Evolutionary conservation across 2,888 invertebrate species (phyloP).

Genomic region (Deilephila porcellus): DNA sequence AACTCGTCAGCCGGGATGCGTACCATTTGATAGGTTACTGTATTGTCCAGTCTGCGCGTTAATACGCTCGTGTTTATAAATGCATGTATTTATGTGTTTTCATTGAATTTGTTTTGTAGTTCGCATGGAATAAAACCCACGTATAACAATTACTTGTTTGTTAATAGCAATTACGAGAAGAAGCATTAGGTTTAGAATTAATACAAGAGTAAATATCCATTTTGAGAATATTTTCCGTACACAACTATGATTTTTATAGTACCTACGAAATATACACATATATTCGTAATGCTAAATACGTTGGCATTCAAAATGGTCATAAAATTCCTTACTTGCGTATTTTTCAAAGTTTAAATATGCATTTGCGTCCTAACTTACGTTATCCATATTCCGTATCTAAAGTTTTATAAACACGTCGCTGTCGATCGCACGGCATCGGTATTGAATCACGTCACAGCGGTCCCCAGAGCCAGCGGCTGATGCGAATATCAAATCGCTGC

Average conservation of each 20-base stretch:
- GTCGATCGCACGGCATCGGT: constrained; percentile 64
- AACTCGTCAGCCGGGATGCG: constrained; percentile 65
- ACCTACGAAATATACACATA: too few species aligned
- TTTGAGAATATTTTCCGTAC: too few species aligned
- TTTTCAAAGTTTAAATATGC: background rate
- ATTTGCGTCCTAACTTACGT: background rate
- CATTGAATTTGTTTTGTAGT: background rate
- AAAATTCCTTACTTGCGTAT: background rate
- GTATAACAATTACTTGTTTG: background rate
- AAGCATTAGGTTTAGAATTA: too few species aligned
- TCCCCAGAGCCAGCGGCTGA: constrained; percentile 73
- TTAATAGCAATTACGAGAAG: background rate
- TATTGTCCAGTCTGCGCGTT: constrained; percentile 21
- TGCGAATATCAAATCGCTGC: constrained; percentile 81
- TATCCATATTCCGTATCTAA: constrained; percentile 52
- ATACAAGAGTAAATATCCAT: too few species aligned
- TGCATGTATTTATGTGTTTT: background rate
- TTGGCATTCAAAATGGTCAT: background rate
- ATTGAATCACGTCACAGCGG: constrained; percentile 72
- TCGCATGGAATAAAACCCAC: background rate
- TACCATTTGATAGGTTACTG: constrained; percentile 29
- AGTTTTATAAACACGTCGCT: constrained; percentile 46
- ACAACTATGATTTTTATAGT: too few species aligned
- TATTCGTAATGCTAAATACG: too few species aligned
- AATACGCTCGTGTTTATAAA: constrained; percentile 5